Evolutionary conservation across 2,113 vertebrate genomes (phyloP), one percentile per base, ranked within the genome.

Genomic region (Myrmecobius fasciatus): DNA sequence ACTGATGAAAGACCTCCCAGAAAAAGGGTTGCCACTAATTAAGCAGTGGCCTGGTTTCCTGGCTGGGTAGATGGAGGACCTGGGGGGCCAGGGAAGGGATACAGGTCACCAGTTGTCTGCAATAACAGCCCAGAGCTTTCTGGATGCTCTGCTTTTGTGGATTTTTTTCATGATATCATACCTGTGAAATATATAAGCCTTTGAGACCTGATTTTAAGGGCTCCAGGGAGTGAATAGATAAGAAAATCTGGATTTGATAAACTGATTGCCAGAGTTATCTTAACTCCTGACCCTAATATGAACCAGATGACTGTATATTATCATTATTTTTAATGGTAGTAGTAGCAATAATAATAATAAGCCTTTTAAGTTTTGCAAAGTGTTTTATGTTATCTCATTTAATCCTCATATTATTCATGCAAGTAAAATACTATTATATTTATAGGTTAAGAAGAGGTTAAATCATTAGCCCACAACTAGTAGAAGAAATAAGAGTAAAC

Each of bases 1-100:
- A 83, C 67, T 83, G 67, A 83, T 83, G 67, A 83, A 83, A 83
- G 67, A 83, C 67, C 67, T 83, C 67, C 67, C 67, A 83, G 67
- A 43, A 83, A 83, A 83, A 83, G 67, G 67, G 67, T 83, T 83
- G 20, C 20, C 67, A 83, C 67, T 83, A 83, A 83, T 83, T 83
- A 83, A 83, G n/a, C 67, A 43, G 67, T 83, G 67, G n/a, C n/a
- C 67, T 83, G 67, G 67, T 43, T 83, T 83, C 67, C 67, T 43
- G 67, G 67, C 60, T 75, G 67, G 67, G 17, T n/a, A 83, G 17
- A 24, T 43, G 20, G 67, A 83, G 17, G 36, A 83, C 67, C n/a
- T 43, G 67, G 67, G n/a, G n/a, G 67, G n/a, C 67, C n/a, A 43
- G n/a, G 36, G 36, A 83, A 83, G 20, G 67, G n/a, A 43, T 43